phyloP scores from a whole-genome alignment of 1,140 invertebrate species.

The Hormaphis cornu region DNA sequence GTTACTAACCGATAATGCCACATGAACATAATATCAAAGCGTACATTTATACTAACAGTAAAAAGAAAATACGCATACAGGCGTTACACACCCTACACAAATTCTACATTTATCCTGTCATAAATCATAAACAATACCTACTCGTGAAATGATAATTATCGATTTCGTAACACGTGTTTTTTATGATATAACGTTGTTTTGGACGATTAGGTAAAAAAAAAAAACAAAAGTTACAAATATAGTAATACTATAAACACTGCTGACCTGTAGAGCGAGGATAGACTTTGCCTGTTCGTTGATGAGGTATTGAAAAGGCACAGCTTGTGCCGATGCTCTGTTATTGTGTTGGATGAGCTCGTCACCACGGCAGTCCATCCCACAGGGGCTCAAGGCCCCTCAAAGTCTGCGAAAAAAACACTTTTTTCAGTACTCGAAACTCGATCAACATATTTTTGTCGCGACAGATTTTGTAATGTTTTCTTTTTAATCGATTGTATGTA shows the following conservation, averaged over 20 bases:
- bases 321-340: conserved; percentile 45
- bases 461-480: too few relatives aligned
- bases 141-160: background rate
- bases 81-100: too few relatives aligned
- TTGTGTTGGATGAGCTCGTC: conserved; percentile 41
- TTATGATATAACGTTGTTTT: background rate
- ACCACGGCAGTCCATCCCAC: conserved; percentile 63
- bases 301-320: conserved; percentile 60
- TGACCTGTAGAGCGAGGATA: conserved; percentile 57
- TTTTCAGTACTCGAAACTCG: background rate
- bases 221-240: background rate
- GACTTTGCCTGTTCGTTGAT: conserved; percentile 74
- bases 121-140: too few relatives aligned
- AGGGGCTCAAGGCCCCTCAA: conserved; percentile 45
- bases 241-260: background rate
- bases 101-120: too few relatives aligned
- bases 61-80: too few relatives aligned
- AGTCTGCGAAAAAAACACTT: background rate
- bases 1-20: too few relatives aligned
- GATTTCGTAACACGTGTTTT: conserved; percentile 10
- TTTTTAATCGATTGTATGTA: too few relatives aligned
- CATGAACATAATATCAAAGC: too few relatives aligned
- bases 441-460: background rate
- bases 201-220: background rate
- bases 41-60: too few relatives aligned